Base-by-base conservation (phyloP, 2,888 invertebrate species). In the Pimpla rufipes region DNA sequence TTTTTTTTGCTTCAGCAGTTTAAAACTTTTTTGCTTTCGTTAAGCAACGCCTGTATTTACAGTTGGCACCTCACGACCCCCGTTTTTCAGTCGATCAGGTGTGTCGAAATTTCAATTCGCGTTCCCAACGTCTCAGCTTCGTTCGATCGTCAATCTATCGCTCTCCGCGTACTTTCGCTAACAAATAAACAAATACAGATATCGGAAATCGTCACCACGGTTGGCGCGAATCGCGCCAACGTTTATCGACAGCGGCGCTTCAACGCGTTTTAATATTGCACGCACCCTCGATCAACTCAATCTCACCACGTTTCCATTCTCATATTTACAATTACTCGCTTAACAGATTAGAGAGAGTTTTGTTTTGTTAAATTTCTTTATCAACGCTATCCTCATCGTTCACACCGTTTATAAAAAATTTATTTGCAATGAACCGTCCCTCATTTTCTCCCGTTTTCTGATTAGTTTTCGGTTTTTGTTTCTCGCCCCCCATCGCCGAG, bases 401-500 rank as follows among this genome's bases (percentile, higher is more conserved):
- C 81, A 84, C 74, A 79, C 71, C 45, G 67, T 74, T 77, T 71
- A 85, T 80, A 85, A 82, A 85, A 90, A 88, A 88, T 89, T 91
- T 83, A 83, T 85, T 83, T 77, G 75, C 81, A 82, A 81, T 81
- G 81, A 70, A 83, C 64, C 52, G n/a, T 66, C 66, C 64, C 23
- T 64, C 42, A 64, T 40, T 10, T 35, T 57, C 74, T 67, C 37
- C 16, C 2, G 29, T 64, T 66, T 18, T 67, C 35, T 40, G 40
- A 76, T 57, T 76, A 67, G 21, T 52, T 55, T 45, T 75, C 29
- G 29, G 50, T 37, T 70, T 52, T 13, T 29, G 40, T 23, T 45
- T 66, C 37, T 68, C 35, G 40, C 0, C 47, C 45, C 8, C 16
- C 1, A 13, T 62, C 35, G 16, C 52, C 55, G 35, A 70, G 45